phyloP scores from a whole-genome alignment of 2,888 invertebrate species.

The Pandemis heparana region DNA sequence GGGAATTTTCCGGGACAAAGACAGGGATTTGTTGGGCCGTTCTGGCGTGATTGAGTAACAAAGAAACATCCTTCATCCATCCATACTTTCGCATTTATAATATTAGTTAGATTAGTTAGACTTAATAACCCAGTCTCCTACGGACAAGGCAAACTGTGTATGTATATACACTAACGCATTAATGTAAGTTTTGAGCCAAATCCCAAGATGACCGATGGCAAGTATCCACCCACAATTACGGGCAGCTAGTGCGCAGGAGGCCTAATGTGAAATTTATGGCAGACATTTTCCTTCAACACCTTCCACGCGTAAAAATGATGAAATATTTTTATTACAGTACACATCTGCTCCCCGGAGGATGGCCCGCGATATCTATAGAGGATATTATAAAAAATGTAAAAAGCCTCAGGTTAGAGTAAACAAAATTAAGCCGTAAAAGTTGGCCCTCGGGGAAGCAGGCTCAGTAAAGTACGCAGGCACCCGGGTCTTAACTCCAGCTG shows the following conservation, averaged over 20 bases:
- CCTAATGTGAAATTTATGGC: constrained; percentile 46
- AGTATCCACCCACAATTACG: constrained; percentile 15
- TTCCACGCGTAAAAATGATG: constrained; percentile 49
- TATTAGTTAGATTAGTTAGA: too few relatives aligned
- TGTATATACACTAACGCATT: not conserved
- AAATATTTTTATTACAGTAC: constrained; percentile 53
- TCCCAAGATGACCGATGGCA: constrained; percentile 34
- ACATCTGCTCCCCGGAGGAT: constrained; percentile 47
- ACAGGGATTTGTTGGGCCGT: too few relatives aligned
- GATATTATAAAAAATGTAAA: constrained; percentile 41
- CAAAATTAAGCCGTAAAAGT: constrained; percentile 43
- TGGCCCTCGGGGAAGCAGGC: constrained; percentile 25
- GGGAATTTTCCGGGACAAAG: too few relatives aligned
- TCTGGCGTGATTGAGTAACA: too few relatives aligned
- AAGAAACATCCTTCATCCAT: too few relatives aligned
- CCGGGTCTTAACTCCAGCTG: constrained; percentile 32
- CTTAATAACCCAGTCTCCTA: too few relatives aligned
- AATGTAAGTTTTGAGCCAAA: constrained; percentile 6
- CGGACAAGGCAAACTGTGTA: too few relatives aligned
- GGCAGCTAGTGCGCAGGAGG: constrained; percentile 28
- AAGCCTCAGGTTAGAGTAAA: constrained; percentile 41
- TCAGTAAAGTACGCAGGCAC: constrained; percentile 33
- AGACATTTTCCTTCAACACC: constrained; percentile 50
- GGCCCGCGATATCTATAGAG: constrained; percentile 40
- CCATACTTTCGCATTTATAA: too few relatives aligned